phyloP scores from a whole-genome alignment of 2,113 vertebrate genomes.

The Elgaria multicarinata region DNA sequence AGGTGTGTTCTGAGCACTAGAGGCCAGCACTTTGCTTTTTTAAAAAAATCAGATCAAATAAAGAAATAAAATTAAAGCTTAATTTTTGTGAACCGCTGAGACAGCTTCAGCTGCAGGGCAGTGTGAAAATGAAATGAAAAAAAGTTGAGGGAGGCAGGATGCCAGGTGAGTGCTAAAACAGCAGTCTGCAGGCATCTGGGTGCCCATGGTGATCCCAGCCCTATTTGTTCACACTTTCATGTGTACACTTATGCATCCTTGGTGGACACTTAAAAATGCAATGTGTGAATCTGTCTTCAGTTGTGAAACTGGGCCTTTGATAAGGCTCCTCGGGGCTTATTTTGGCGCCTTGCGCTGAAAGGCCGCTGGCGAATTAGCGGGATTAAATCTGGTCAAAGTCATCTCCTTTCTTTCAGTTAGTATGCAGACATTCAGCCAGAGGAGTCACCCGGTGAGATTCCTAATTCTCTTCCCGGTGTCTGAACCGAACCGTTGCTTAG shows the following conservation, averaged over 20 bases:
- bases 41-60: too few species aligned
- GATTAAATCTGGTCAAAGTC: background rate
- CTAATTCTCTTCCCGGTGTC: fast-evolving
- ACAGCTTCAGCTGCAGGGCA: too few species aligned
- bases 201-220: too few species aligned
- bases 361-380: background rate
- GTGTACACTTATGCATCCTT: background rate
- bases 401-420: background rate
- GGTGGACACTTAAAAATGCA: background rate
- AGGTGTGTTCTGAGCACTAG: too few species aligned
- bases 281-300: too few species aligned
- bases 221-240: background rate
- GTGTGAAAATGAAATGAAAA: too few species aligned
- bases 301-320: background rate
- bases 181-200: too few species aligned
- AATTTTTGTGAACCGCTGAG: too few species aligned
- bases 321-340: background rate
- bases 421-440: background rate
- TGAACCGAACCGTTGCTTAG: fast-evolving
- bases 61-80: too few species aligned
- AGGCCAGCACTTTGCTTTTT: too few species aligned
- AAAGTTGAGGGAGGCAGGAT: too few species aligned
- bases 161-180: too few species aligned
- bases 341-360: background rate
- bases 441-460: fast-evolving